phyloP scores from a whole-genome alignment of 1,140 invertebrate species.

The Euura lappo region DNA sequence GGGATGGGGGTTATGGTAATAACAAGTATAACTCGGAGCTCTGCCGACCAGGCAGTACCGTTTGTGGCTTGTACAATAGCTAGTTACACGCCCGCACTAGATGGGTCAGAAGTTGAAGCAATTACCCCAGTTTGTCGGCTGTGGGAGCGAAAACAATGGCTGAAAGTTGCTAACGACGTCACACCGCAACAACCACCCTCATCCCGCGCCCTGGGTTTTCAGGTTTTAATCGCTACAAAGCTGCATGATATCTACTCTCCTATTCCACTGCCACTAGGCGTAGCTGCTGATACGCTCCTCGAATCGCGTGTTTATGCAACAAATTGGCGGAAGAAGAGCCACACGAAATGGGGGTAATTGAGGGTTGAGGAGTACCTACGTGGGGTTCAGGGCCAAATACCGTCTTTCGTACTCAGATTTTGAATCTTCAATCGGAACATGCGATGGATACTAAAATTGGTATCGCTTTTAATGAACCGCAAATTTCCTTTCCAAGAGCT shows the following conservation, averaged over 20 bases:
- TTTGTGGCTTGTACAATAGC: slow-evolving; percentile 20
- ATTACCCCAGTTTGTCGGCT: slow-evolving; percentile 49
- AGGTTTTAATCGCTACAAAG: slow-evolving; percentile 38
- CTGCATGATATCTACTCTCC: slow-evolving; percentile 28
- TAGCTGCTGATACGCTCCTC: too few species aligned
- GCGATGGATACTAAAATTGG: too few species aligned
- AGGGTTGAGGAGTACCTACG: too few species aligned
- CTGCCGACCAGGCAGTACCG: background rate
- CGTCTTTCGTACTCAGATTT: too few species aligned
- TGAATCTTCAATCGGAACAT: too few species aligned
- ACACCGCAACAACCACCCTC: slow-evolving; percentile 20
- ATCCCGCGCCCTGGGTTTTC: slow-evolving; percentile 8
- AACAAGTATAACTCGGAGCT: background rate
- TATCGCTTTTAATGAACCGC: too few species aligned
- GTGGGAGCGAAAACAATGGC: slow-evolving; percentile 43
- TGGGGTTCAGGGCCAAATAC: too few species aligned
- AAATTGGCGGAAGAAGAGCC: too few species aligned
- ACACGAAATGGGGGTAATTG: too few species aligned
- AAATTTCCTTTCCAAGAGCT: too few species aligned
- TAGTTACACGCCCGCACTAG: slow-evolving; percentile 32
- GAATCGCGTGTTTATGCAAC: too few species aligned
- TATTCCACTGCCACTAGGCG: slow-evolving; percentile 4
- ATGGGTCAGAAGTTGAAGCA: slow-evolving; percentile 49
- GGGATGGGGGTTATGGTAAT: too few species aligned
- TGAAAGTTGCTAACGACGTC: slow-evolving; percentile 48